A percentile compares a stretch with the other conserved stretches of the same genome.
phyloP scores from a whole-genome alignment of 1,140 invertebrate species.

The Camponotus floridanus region DNA sequence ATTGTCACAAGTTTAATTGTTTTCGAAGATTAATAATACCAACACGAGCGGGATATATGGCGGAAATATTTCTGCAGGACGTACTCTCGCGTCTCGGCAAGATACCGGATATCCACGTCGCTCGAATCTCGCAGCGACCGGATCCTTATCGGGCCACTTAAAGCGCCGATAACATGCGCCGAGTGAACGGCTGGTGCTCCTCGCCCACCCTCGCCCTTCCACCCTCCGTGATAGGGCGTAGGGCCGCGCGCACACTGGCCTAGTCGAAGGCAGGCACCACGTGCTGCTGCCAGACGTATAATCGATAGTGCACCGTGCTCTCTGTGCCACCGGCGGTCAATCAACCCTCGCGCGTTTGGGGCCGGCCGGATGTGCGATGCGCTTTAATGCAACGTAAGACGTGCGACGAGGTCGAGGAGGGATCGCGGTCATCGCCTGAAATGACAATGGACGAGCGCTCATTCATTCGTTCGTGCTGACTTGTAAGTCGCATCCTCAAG shows the following conservation, averaged over 20 bases:
- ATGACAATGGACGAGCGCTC: conserved; percentile 2
- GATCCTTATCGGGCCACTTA: conserved; percentile 45
- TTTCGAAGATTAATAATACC: too few species aligned
- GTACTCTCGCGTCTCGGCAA: neutral
- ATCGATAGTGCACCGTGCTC: conserved; percentile 86
- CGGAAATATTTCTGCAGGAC: neutral
- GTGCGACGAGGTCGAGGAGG: conserved; percentile 24
- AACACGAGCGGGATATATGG: neutral
- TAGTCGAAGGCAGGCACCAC: conserved; percentile 81
- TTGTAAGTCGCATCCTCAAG: neutral
- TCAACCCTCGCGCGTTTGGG: conserved; percentile 81
- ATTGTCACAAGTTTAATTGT: neutral
- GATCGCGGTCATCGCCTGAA: conserved; percentile 34
- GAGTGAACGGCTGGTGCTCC: conserved; percentile 24
- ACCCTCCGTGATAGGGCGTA: conserved; percentile 35
- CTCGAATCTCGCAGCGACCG: neutral
- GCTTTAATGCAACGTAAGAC: conserved; percentile 67
- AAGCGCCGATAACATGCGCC: conserved; percentile 54
- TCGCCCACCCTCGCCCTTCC: neutral
- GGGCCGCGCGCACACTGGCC: conserved; percentile 51
- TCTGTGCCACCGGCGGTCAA: conserved; percentile 80
- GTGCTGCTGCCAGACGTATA: conserved; percentile 77
- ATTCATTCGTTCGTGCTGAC: neutral
- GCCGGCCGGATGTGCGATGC: conserved; percentile 80
- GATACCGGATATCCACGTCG: neutral